phyloP scores from a whole-genome alignment of 2,113 vertebrate species.

The Sterna hirundo region DNA sequence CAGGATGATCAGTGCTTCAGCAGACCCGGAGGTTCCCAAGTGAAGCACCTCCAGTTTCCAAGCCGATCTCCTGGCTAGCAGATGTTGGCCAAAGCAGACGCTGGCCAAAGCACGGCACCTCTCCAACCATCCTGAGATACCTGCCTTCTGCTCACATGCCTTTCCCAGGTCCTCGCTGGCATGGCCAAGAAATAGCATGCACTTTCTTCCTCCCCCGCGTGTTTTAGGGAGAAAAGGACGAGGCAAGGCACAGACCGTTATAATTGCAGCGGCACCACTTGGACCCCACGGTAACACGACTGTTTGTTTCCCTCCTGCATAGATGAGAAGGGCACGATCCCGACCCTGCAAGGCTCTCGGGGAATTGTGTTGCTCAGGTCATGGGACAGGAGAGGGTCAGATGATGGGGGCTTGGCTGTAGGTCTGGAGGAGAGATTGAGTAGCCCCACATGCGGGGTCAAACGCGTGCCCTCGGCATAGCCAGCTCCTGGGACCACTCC shows the following conservation, averaged over 20 bases:
- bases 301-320: neutral
- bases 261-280: too few relatives aligned
- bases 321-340: neutral
- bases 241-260: neutral
- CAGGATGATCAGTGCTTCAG: neutral
- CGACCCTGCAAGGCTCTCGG: neutral
- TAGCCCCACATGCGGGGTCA: neutral
- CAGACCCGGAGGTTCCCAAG: neutral
- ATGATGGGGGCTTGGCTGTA: neutral
- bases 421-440: neutral
- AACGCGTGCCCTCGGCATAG: neutral
- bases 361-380: neutral
- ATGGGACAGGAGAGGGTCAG: neutral
- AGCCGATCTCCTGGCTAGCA: neutral
- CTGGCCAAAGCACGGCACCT: fast-evolving
- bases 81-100: neutral
- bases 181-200: neutral
- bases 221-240: neutral
- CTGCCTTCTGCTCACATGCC: neutral
- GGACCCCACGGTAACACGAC: neutral
- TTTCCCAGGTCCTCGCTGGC: neutral
- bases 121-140: neutral
- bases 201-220: neutral
- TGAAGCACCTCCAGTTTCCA: neutral
- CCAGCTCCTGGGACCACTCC: neutral